These are phyloP conservation scores for Drosophila pandora DNA, from an alignment of 1,140 invertebrate species.

Conservation along the genomic window DNA sequence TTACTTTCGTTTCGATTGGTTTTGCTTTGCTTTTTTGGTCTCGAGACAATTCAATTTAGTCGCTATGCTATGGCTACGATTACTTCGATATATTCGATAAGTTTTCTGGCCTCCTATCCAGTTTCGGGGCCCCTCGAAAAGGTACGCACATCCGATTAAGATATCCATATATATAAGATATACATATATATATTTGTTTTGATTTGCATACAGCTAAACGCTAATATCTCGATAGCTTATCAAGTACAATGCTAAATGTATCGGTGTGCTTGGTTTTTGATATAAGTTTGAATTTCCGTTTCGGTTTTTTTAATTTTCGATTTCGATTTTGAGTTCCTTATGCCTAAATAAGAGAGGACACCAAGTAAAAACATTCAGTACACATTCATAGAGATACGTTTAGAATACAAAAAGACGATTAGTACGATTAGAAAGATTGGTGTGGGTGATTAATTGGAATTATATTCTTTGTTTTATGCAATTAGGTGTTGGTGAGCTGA, in stretches of 20 bases:
- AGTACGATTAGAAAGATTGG: slow-evolving; percentile 24
- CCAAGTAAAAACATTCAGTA: slow-evolving; percentile 77
- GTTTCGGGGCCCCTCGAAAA: slow-evolving; percentile 54
- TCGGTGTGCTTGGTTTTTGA: slow-evolving; percentile 78
- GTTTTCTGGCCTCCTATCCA: slow-evolving; percentile 28
- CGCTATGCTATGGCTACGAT: slow-evolving; percentile 24
- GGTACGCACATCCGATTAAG: slow-evolving; percentile 70
- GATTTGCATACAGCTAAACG: slow-evolving; percentile 53
- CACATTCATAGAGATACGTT: slow-evolving; percentile 56
- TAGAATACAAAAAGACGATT: slow-evolving; percentile 43
- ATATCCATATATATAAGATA: slow-evolving; percentile 50
- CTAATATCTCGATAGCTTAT: slow-evolving; percentile 53
- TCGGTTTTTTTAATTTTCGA: slow-evolving; percentile 34
- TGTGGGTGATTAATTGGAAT: slow-evolving; percentile 19
- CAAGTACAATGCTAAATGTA: slow-evolving; percentile 74
- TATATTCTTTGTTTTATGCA: neutral
- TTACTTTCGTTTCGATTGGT: slow-evolving; percentile 29
- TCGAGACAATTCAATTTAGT: slow-evolving; percentile 52
- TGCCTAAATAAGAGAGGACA: slow-evolving; percentile 59
- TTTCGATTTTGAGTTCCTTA: slow-evolving; percentile 31
- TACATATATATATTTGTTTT: slow-evolving; percentile 17
- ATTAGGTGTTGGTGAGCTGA: slow-evolving; percentile 17
- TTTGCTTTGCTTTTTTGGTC: slow-evolving; percentile 66
- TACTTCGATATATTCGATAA: slow-evolving; percentile 29
- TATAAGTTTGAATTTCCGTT: slow-evolving; percentile 57